Conservation (phyloP, 2,797 vertebrate species). For the Scolopax bukidnonensis region DNA sequence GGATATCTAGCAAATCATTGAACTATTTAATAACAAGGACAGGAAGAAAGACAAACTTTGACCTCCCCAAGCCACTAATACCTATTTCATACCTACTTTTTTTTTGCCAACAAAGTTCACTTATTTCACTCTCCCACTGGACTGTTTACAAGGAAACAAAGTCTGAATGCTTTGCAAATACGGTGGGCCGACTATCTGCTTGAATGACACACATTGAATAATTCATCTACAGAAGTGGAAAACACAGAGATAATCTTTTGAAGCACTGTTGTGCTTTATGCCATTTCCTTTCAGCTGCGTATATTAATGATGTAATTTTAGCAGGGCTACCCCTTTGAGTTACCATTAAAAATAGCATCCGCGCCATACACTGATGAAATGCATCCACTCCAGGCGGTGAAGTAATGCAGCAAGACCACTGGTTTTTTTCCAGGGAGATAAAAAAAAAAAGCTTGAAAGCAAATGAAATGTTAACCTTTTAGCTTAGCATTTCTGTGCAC, state of each 20-base stretch:
- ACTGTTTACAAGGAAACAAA: not conserved
- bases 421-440: not conserved
- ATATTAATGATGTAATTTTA: conserved; percentile 74
- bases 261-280: not conserved
- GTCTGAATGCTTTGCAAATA: not conserved
- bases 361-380: conserved; percentile 64
- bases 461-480: conserved; percentile 18
- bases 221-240: not conserved
- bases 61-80: not conserved
- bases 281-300: conserved; percentile 60
- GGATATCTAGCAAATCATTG: not conserved
- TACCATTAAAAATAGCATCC: conserved; percentile 67
- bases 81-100: not conserved
- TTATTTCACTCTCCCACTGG: not conserved
- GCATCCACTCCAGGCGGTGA: conserved; percentile 67
- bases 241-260: not conserved
- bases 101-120: not conserved
- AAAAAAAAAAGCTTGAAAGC: conserved; percentile 1
- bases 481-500: not conserved
- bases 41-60: not conserved
- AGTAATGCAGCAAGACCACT: conserved; percentile 42
- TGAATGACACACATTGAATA: not conserved
- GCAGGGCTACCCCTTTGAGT: conserved; percentile 62
- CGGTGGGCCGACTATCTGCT: not conserved
- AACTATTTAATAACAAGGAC: not conserved